Evolutionary conservation across 2,797 vertebrate species (phyloP).

Genomic region (Nannoperca australis): DNA sequence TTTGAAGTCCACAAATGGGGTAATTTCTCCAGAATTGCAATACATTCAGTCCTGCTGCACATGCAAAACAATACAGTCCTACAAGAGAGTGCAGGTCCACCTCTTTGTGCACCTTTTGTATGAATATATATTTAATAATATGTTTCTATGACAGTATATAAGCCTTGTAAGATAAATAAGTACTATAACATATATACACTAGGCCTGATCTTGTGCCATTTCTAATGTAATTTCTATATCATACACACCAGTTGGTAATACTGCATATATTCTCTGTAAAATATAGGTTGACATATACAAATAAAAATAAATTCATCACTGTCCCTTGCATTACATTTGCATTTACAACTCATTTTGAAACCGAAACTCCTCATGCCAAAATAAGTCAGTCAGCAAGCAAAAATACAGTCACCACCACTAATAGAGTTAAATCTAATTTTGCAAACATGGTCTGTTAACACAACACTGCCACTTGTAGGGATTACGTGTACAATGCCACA

Average conservation of each 20-base stretch:
- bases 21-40: not conserved
- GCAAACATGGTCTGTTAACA: not conserved
- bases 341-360: not conserved
- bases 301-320: not conserved
- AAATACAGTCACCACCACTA: not conserved
- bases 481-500: not conserved
- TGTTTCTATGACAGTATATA: constrained; percentile 25
- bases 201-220: constrained; percentile 43
- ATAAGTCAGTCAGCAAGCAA: not conserved
- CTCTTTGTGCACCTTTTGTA: constrained; percentile 43
- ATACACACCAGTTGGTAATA: constrained; percentile 8
- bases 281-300: constrained; percentile 9
- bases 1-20: not conserved
- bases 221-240: constrained; percentile 27
- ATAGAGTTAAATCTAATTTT: not conserved
- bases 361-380: not conserved
- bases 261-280: constrained; percentile 20
- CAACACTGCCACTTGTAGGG: constrained; percentile 66
- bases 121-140: constrained; percentile 21
- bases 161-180: constrained; percentile 6
- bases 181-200: not conserved
- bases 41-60: constrained; percentile 1
- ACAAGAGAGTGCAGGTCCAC: constrained; percentile 64
- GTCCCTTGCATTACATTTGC: not conserved
- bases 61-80: not conserved